Conservation (phyloP, 2,113 vertebrate genomes). For the Shinisaurus crocodilurus region DNA sequence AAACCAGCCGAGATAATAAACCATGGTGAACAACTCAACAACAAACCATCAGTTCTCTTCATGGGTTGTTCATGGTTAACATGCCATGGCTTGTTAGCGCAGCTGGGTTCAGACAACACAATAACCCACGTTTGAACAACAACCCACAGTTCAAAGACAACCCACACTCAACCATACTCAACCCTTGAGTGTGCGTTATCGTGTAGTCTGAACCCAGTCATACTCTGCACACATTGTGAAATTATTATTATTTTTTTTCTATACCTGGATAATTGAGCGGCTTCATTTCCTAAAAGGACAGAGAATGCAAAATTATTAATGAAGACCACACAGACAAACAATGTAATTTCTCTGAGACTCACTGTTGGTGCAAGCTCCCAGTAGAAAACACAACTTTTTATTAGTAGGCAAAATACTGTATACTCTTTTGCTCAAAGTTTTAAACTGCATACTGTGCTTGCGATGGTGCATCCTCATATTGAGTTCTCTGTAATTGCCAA, state of each 20-base stretch:
- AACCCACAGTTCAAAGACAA: no score
- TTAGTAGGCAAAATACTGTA: neutral
- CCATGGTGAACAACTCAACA: no score
- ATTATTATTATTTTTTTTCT: neutral
- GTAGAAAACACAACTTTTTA: neutral
- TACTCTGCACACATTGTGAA: neutral
- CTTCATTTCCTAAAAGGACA: constrained; percentile 57
- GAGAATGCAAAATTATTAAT: constrained; percentile 9
- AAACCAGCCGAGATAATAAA: no score
- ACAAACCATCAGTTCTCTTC: no score
- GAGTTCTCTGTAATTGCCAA: neutral
- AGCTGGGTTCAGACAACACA: no score
- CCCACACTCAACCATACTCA: no score
- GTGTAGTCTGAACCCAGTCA: neutral
- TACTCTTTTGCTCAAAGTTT: neutral
- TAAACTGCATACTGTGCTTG: neutral
- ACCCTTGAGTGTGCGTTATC: no score
- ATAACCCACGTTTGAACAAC: no score
- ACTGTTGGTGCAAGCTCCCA: neutral
- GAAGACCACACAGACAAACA: neutral
- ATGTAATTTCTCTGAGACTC: neutral
- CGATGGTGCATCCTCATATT: neutral
- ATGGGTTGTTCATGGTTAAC: no score
- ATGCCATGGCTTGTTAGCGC: no score
- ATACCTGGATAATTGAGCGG: constrained; percentile 39